Base-by-base conservation (phyloP, 2,888 invertebrate genomes). In the Ptychoptera albimana region DNA sequence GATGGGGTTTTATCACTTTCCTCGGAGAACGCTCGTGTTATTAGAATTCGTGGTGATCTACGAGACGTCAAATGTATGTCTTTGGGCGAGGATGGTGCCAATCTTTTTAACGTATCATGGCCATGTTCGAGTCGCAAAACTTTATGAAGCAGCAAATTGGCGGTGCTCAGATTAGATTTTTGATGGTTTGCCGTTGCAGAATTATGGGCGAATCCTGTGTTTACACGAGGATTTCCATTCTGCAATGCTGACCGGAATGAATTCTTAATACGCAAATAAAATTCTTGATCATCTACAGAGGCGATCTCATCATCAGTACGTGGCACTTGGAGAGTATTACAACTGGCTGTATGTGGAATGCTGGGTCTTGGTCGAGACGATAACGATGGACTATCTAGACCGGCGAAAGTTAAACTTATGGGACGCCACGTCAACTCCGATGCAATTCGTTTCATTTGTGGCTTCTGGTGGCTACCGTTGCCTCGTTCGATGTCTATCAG, bases 11-110 rank as follows among this genome's bases (percentile, higher is more conserved):
- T 64, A 48, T 78, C 79, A 54, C 77, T 77, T 55, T 82, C 81
- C 54, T 81, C 80, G 13, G 80, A 81, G 68, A 75, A 76, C 2
- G 82, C 80, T 41, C 80, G 66, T 1, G 82, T 82, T 50, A 82
- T 81, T 8, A 80, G 71, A 45, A 82, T 82, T 44, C 76, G 70
- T 1, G 82, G 82, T 8, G 80, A 80, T 48, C 72, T 69, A 23
- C 69, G 64, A 5, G 65, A 59, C 32, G 46, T 67, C 58, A 14
- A 9, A 32, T 32, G 32, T 11, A 67, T 59, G 44, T 68, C 67
- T 23, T 35, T 46, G 16, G 11, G 45, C 42, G 15, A 30, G 66
- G 57, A 1, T 52, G 51, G 6, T 59, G 52, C 52, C 61, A 50
- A 42, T 44, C 31, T 45, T 45, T 56, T 58, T 11, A 53, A 50